A percentile compares a stretch with the other conserved stretches of the same genome.
These are phyloP conservation scores for Kuschelorhynchus macadamiae DNA, from an alignment of 2,888 invertebrate species.

Conservation along the genomic window DNA sequence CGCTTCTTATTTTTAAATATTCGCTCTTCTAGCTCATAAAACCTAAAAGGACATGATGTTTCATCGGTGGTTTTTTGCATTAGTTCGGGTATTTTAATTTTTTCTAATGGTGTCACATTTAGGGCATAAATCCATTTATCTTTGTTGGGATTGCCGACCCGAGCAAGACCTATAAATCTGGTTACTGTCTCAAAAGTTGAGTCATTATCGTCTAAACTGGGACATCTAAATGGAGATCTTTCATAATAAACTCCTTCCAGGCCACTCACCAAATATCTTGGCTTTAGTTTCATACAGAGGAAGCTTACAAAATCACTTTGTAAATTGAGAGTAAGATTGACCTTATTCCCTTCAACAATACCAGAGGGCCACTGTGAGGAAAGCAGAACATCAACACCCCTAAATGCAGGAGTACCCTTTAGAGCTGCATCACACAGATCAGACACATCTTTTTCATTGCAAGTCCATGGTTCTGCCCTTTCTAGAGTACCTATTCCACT, in stretches of 20 bases:
- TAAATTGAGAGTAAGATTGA: slow-evolving; percentile 63
- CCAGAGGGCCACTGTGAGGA: slow-evolving; percentile 93
- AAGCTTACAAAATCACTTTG: slow-evolving; percentile 82
- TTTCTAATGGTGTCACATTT: slow-evolving; percentile 84
- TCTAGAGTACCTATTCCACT: slow-evolving; percentile 74
- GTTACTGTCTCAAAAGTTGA: slow-evolving; percentile 84
- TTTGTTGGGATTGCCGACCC: slow-evolving; percentile 86
- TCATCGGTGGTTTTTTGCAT: slow-evolving; percentile 88
- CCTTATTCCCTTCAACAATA: slow-evolving; percentile 68
- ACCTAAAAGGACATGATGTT: slow-evolving; percentile 84
- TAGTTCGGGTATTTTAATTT: slow-evolving; percentile 83
- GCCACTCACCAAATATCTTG: slow-evolving; percentile 93
- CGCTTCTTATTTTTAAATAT: slow-evolving; percentile 52
- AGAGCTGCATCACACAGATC: slow-evolving; percentile 82
- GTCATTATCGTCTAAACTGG: slow-evolving; percentile 69
- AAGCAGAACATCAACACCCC: slow-evolving; percentile 91
- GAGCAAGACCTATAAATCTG: slow-evolving; percentile 86
- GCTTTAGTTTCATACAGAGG: slow-evolving; percentile 87
- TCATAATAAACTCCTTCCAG: slow-evolving; percentile 85
- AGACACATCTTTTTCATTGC: slow-evolving; percentile 79
- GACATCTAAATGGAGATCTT: slow-evolving; percentile 87
- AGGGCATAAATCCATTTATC: slow-evolving; percentile 95
- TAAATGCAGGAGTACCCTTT: slow-evolving; percentile 81
- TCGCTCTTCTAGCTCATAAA: slow-evolving; percentile 66
- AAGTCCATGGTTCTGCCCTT: slow-evolving; percentile 70